Evolutionary conservation across 1,140 invertebrate genomes (phyloP).

Genomic region (Helicoverpa zea): DNA sequence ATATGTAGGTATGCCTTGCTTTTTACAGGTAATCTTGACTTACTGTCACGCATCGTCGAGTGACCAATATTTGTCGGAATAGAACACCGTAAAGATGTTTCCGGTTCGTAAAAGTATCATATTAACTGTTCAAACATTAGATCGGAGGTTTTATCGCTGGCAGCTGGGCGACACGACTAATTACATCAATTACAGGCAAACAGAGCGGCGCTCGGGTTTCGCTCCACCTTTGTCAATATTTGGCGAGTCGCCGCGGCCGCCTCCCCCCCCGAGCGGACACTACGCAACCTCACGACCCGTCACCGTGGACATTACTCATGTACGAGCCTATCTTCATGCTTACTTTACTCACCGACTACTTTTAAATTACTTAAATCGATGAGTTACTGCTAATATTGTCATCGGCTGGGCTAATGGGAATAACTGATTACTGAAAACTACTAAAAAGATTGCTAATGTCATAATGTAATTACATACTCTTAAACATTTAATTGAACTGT

Average conservation of each 20-base stretch:
- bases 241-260: conserved; percentile 60
- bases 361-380: background rate
- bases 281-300: conserved; percentile 15
- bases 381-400: too few relatives aligned
- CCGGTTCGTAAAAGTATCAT: conserved; percentile 83
- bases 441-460: background rate
- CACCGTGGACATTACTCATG: conserved; percentile 18
- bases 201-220: conserved; percentile 78
- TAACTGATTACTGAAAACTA: background rate
- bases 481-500: too few relatives aligned
- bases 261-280: conserved; percentile 40
- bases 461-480: too few relatives aligned
- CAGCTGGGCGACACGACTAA: conserved; percentile 86
- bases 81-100: conserved; percentile 83
- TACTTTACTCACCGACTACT: background rate
- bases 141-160: conserved; percentile 71
- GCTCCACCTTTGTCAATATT: conserved; percentile 85
- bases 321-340: conserved; percentile 10
- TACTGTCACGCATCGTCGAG: conserved; percentile 79
- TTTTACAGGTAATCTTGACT: conserved; percentile 51
- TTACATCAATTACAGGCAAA: conserved; percentile 86
- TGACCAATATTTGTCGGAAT: conserved; percentile 82
- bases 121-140: conserved; percentile 81
- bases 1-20: background rate
- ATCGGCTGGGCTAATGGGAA: too few relatives aligned